These are phyloP conservation scores for Drosophila subpulchrella DNA, from an alignment of 1,140 invertebrate genomes.

Conservation along the genomic window DNA sequence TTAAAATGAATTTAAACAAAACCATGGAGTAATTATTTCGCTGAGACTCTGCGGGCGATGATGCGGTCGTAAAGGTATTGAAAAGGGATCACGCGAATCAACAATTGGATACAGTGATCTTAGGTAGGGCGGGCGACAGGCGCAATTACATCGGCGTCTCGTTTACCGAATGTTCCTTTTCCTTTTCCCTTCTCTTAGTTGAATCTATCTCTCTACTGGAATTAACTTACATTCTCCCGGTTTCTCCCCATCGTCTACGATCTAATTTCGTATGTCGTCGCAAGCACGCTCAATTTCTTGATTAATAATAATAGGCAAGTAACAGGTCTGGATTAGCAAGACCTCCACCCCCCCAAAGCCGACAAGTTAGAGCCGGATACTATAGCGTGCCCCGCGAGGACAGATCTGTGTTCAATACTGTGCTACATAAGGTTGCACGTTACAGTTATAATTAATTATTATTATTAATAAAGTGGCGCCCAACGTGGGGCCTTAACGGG, in stretches of 20 bases:
- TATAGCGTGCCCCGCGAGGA: no score
- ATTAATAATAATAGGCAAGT: background rate
- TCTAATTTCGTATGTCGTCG: background rate
- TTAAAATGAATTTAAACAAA: no score
- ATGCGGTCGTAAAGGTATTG: no score
- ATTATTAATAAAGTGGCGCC: no score
- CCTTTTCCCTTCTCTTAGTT: background rate
- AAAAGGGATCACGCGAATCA: no score
- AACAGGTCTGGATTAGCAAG: background rate
- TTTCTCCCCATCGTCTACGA: background rate
- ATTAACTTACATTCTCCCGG: background rate
- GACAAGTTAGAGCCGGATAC: no score
- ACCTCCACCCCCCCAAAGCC: background rate
- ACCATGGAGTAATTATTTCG: no score
- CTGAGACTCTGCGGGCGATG: no score
- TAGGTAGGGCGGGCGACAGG: background rate
- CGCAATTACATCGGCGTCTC: background rate
- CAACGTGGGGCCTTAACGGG: no score
- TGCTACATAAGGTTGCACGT: no score
- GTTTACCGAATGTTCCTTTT: background rate
- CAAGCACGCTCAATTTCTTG: background rate
- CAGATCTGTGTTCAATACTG: no score
- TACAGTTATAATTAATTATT: no score
- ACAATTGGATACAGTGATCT: background rate
- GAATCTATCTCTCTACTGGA: background rate